Percentiles rank a stretch among this genome's conserved stretches.
Conservation (phyloP, 2,113 vertebrate species). For the Festucalex cinctus region DNA sequence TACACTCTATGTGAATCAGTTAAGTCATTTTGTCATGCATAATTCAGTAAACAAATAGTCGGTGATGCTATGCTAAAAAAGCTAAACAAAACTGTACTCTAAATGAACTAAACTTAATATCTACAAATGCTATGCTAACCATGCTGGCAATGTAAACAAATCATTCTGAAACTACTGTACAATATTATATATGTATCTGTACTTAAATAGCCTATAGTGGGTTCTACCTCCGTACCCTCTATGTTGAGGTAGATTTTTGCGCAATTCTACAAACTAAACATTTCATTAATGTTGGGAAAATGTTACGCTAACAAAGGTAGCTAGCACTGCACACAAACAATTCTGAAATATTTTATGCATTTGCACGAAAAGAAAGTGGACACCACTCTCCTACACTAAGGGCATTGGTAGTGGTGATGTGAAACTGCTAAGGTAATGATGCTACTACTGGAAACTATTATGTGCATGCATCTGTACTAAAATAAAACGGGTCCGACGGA, state of each 20-base stretch:
- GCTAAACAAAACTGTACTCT: too few relatives aligned
- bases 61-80: not conserved
- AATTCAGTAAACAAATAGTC: not conserved
- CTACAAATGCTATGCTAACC: not conserved
- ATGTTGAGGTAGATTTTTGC: not conserved
- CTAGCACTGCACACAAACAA: not conserved
- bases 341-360: not conserved
- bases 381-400: too few relatives aligned
- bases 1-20: too few relatives aligned
- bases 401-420: too few relatives aligned
- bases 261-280: not conserved
- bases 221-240: not conserved
- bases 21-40: not conserved
- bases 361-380: not conserved
- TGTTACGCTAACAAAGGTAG: not conserved
- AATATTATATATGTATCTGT: not conserved
- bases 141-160: not conserved
- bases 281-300: not conserved
- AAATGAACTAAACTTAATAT: not conserved
- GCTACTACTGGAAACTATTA: too few relatives aligned
- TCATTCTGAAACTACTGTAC: not conserved
- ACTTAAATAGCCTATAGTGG: not conserved
- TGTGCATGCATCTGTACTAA: too few relatives aligned
- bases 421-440: too few relatives aligned
- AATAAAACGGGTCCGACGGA: not conserved